Percentiles rank a stretch among this genome's conserved stretches.
phyloP scores from a whole-genome alignment of 30 jellyfish, hydroid and myxozoan genomes.

The Rhopilema esculentum region DNA sequence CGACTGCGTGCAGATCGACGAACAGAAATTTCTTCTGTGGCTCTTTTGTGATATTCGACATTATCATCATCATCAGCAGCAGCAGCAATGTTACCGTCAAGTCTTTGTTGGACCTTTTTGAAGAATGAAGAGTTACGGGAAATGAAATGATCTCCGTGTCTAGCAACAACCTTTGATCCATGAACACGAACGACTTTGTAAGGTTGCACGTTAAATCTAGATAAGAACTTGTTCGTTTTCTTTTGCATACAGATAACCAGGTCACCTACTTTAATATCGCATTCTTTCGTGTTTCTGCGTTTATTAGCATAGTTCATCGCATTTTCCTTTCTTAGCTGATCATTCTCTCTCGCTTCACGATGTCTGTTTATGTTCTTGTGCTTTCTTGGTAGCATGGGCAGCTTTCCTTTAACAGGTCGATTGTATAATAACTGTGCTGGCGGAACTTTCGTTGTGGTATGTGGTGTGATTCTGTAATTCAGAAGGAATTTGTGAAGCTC shows the following conservation, averaged over 20 bases:
- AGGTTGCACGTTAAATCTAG: slow-evolving; percentile 17
- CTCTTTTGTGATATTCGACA: background rate
- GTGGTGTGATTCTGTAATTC: no score
- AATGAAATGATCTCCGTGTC: slow-evolving; percentile 17
- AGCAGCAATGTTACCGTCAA: background rate
- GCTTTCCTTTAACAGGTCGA: slow-evolving; percentile 37
- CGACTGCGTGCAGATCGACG: background rate
- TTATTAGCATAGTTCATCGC: slow-evolving; percentile 16
- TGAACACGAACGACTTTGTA: slow-evolving; percentile 8
- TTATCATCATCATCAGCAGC: background rate
- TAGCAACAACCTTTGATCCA: slow-evolving; percentile 21
- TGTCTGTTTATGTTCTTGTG: slow-evolving; percentile 22
- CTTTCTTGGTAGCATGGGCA: slow-evolving; percentile 40
- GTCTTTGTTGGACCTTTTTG: background rate
- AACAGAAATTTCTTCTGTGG: background rate
- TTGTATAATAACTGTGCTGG: slow-evolving; percentile 58
- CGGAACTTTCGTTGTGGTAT: slow-evolving; percentile 25
- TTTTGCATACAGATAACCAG: slow-evolving; percentile 17
- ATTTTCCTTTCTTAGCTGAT: slow-evolving; percentile 7
- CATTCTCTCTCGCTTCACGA: slow-evolving; percentile 9
- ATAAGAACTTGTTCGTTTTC: slow-evolving; percentile 15
- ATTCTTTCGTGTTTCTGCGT: slow-evolving; percentile 34
- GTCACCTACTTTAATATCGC: slow-evolving; percentile 32
- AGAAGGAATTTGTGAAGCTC: no score
- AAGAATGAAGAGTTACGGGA: background rate